A percentile compares a stretch with the other conserved stretches of the same genome.
These are phyloP conservation scores for Agrypnia vestita DNA, from an alignment of 1,140 invertebrate genomes.

Conservation along the genomic window DNA sequence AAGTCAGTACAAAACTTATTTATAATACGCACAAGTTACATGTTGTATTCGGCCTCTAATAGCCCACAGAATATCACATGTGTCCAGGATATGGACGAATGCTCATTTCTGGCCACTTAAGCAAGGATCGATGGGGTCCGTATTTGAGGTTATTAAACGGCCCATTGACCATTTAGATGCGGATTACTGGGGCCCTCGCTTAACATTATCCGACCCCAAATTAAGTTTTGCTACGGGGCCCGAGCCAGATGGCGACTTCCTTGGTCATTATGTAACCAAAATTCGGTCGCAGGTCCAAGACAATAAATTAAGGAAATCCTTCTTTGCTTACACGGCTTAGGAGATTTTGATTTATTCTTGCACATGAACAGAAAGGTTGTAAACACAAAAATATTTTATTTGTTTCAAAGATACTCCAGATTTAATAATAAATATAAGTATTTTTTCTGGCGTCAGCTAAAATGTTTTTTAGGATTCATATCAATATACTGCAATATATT, in stretches of 20 bases:
- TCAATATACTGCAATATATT: no score
- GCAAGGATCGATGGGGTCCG: conserved; percentile 52
- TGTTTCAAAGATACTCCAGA: no score
- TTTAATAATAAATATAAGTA: no score
- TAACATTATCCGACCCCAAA: conserved; percentile 59
- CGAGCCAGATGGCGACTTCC: conserved; percentile 51
- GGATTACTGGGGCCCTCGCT: conserved; percentile 57
- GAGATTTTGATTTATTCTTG: conserved; percentile 43
- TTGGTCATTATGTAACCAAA: conserved; percentile 43
- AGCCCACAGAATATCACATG: conserved; percentile 21
- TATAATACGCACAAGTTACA: no score
- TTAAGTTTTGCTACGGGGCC: conserved; percentile 55
- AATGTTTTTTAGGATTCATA: no score
- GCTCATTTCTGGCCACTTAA: conserved; percentile 57
- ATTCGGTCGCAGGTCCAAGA: conserved; percentile 26
- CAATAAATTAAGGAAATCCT: conserved; percentile 56
- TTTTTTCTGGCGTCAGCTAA: no score
- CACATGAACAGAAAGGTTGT: not conserved
- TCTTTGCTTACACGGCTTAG: conserved; percentile 42
- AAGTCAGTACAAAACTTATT: no score
- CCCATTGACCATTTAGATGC: conserved; percentile 54
- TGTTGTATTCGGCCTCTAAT: no score
- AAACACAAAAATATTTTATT: no score
- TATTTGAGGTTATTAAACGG: conserved; percentile 55
- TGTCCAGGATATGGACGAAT: conserved; percentile 39